Conservation (phyloP, 2,113 vertebrate genomes). For the Aptenodytes forsteri region DNA sequence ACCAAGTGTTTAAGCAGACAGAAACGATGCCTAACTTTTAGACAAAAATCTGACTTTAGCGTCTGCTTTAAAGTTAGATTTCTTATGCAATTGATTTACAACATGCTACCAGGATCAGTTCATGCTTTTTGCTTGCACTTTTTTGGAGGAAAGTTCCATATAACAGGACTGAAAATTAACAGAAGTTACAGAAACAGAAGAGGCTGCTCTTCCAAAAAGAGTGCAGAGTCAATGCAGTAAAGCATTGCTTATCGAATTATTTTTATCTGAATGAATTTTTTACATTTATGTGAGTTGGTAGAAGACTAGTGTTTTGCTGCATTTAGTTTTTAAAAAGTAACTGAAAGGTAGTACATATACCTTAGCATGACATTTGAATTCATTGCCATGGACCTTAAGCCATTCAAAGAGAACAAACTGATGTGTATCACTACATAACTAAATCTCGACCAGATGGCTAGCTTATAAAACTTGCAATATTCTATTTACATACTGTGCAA, state of each 20-base stretch:
- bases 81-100: not conserved
- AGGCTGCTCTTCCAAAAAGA: not conserved
- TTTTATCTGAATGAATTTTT: not conserved
- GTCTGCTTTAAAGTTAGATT: not conserved
- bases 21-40: not conserved
- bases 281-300: not conserved
- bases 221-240: not conserved
- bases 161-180: not conserved
- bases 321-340: not conserved
- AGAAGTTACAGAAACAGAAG: not conserved
- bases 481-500: not conserved
- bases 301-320: not conserved
- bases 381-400: not conserved
- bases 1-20: not conserved
- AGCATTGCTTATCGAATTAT: not conserved
- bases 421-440: not conserved
- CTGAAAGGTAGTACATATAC: not conserved
- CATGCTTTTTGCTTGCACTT: not conserved
- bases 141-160: not conserved
- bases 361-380: constrained; percentile 3
- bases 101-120: not conserved
- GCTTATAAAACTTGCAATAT: not conserved
- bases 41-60: not conserved
- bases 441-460: not conserved
- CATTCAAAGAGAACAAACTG: not conserved